Base-by-base conservation (phyloP, 2,797 vertebrate species). In the Takifugu ocellatus region DNA sequence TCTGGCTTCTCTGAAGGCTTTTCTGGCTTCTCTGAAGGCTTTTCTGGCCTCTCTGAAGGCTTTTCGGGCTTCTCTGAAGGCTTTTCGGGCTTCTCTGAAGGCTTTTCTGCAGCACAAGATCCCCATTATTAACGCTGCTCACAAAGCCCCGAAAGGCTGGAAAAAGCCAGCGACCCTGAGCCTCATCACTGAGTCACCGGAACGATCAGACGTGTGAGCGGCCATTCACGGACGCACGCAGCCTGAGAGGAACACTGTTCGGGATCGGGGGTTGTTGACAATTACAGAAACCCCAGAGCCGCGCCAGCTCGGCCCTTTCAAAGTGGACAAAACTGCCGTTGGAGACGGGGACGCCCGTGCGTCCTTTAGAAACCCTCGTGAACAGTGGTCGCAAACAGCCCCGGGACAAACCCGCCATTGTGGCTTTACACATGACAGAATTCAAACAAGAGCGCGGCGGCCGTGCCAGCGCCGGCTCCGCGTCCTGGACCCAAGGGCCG, bases 401-500 rank as follows among this genome's bases (percentile, higher is more conserved):
- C 51, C 45, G 0, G 61, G 63, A 87, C 87, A 87, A 63, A 75
- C 61, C 67, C 59, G 42, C 65, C 76, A 72, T 85, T 88, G 84
- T 89, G 12, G 33, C 61, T 26, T 84, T 6, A 82, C 75, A 79
- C 81, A 84, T 76, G 81, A 87, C 77, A 79, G 80, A 83, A 66
- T 81, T 74, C 70, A 68, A 79, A 85, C 79, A 74, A 80, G 72
- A 64, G 5, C 63, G 72, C 68, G 61, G 75, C 64, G 25, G 39
- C 26, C 43, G 14, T 12, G 79, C 74, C 73, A 77, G n/a, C 26
- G 61, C 56, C 47, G 69, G 48, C 61, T 44, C 31, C 31, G 10
- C 31, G 4, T 10, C 31, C 31, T 33, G 31, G 31, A 33, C 31
- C 31, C 2, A 10, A 10, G 31, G 2, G 31, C 3, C 1, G 7